These are phyloP conservation scores for Drosophila tropicalis DNA, from an alignment of 1,140 invertebrate species.

Conservation along the genomic window DNA sequence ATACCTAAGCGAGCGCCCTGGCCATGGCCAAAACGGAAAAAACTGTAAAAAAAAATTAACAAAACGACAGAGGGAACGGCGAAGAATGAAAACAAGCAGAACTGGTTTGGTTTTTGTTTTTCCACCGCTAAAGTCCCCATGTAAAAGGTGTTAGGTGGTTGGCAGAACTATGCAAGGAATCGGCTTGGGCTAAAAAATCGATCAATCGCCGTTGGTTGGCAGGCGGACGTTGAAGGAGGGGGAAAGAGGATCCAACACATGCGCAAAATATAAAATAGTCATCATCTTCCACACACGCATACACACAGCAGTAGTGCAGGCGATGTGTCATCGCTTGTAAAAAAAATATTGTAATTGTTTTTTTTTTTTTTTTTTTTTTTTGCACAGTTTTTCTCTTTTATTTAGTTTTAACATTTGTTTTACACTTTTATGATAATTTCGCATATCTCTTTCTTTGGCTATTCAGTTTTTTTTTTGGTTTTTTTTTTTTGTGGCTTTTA, in stretches of 20 bases:
- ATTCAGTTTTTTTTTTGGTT: background rate
- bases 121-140: slow-evolving; percentile 32
- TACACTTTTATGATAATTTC: slow-evolving; percentile 56
- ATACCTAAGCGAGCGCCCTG: slow-evolving; percentile 53
- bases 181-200: slow-evolving; percentile 63
- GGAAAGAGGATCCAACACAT: slow-evolving; percentile 64
- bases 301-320: slow-evolving; percentile 38
- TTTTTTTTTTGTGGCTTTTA: slow-evolving; percentile 56
- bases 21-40: slow-evolving; percentile 68
- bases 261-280: slow-evolving; percentile 51
- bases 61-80: slow-evolving; percentile 16
- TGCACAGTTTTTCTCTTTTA: slow-evolving; percentile 29
- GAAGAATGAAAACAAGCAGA: slow-evolving; percentile 67
- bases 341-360: slow-evolving; percentile 47
- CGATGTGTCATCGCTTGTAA: slow-evolving; percentile 75
- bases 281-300: slow-evolving; percentile 32
- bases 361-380: slow-evolving; percentile 25
- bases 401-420: slow-evolving; percentile 32
- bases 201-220: slow-evolving; percentile 48
- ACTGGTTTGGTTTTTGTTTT: slow-evolving; percentile 63
- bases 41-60: slow-evolving; percentile 60
- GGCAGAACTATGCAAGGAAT: slow-evolving; percentile 57
- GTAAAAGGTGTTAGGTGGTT: slow-evolving; percentile 48
- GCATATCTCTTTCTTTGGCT: slow-evolving; percentile 67
- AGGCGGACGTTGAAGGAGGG: slow-evolving; percentile 2